Conservation (phyloP, 2,113 vertebrate genomes). For the Chelonoidis abingdonii region DNA sequence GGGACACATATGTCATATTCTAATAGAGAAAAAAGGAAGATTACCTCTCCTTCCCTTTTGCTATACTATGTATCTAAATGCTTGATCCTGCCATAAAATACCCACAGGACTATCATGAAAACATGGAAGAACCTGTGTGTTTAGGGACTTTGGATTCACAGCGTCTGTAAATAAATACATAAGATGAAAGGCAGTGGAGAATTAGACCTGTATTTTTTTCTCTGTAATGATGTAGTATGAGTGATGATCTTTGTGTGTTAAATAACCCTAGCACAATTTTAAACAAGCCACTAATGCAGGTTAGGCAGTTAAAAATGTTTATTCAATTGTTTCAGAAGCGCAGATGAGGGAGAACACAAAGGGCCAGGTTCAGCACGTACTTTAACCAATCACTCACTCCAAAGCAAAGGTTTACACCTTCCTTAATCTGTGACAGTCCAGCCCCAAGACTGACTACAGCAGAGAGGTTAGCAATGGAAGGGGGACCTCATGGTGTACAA, state of each 20-base stretch:
- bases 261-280: neutral
- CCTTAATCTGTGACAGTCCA: too few species aligned
- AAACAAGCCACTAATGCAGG: neutral
- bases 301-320: conserved; percentile 26
- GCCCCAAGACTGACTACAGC: neutral
- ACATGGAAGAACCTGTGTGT: neutral
- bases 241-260: neutral
- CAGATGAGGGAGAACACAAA: conserved; percentile 19
- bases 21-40: neutral
- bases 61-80: neutral
- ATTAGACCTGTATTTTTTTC: neutral
- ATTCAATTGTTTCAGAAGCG: conserved; percentile 35
- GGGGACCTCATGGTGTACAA: neutral
- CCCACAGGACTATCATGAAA: neutral
- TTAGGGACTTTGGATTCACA: neutral
- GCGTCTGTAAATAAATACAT: neutral
- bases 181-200: neutral
- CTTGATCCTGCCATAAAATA: neutral
- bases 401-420: neutral
- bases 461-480: neutral
- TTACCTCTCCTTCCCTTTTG: neutral
- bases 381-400: neutral
- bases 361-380: conserved; percentile 1
- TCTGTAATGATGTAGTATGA: neutral
- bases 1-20: neutral